Evolutionary conservation across 2,797 vertebrate species (phyloP).

Genomic region (Acestrorhynchus altus): DNA sequence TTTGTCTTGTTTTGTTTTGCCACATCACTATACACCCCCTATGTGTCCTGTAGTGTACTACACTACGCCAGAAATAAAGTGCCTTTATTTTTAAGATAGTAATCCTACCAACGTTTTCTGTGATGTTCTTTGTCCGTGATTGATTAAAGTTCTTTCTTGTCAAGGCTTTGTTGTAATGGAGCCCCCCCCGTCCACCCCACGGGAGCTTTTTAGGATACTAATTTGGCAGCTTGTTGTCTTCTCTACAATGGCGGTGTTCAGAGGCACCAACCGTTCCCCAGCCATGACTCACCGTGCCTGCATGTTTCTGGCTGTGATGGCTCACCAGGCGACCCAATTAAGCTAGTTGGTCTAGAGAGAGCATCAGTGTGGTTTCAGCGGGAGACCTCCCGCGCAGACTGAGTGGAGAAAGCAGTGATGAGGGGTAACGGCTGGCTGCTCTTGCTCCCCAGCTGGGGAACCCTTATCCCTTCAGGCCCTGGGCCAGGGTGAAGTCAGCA

Average conservation of each 20-base stretch:
- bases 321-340: slow-evolving; percentile 47
- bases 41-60: too few species aligned
- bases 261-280: slow-evolving; percentile 5
- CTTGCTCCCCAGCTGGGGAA: slow-evolving; percentile 74
- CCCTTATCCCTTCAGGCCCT: slow-evolving; percentile 31
- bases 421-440: slow-evolving; percentile 88
- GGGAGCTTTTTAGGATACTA: background rate
- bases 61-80: too few species aligned
- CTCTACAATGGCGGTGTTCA: slow-evolving; percentile 18
- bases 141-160: too few species aligned
- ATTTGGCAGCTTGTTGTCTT: slow-evolving; percentile 14
- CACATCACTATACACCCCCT: too few species aligned
- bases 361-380: slow-evolving; percentile 38
- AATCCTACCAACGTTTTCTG: too few species aligned
- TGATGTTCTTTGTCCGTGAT: too few species aligned
- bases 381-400: background rate
- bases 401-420: slow-evolving; percentile 68
- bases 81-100: too few species aligned
- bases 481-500: slow-evolving; percentile 56
- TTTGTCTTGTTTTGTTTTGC: too few species aligned
- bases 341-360: slow-evolving; percentile 42
- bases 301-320: slow-evolving; percentile 9
- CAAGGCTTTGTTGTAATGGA: too few species aligned
- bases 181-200: background rate
- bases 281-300: slow-evolving; percentile 23